These are phyloP conservation scores for Rhamphomyia laevipes DNA, from an alignment of 2,888 invertebrate species.

Conservation along the genomic window DNA sequence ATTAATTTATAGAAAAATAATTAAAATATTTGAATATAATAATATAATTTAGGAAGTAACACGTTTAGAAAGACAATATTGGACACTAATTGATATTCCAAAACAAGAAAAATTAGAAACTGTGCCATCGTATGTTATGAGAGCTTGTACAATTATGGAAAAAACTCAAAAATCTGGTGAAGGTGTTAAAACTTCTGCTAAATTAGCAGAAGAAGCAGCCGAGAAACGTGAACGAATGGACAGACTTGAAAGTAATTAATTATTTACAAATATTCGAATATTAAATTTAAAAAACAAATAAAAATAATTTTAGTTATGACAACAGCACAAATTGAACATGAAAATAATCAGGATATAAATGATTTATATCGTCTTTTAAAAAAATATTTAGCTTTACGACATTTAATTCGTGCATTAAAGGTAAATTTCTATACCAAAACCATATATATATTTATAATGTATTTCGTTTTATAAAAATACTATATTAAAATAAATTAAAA, in stretches of 20 bases:
- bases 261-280: not conserved
- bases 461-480: no score
- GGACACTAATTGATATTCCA: constrained; percentile 88
- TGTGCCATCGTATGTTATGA: constrained; percentile 79
- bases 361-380: constrained; percentile 84
- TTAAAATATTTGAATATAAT: no score
- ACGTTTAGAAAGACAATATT: constrained; percentile 82
- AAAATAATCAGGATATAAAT: constrained; percentile 89
- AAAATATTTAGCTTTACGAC: constrained; percentile 81
- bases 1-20: no score
- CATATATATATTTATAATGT: not conserved
- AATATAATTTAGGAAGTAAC: constrained; percentile 63
- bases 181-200: constrained; percentile 74
- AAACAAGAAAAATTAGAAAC: constrained; percentile 90
- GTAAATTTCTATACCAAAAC: constrained; percentile 35
- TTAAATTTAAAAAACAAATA: not conserved
- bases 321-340: constrained; percentile 80
- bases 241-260: constrained; percentile 64
- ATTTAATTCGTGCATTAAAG: constrained; percentile 78
- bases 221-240: constrained; percentile 75
- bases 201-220: constrained; percentile 76
- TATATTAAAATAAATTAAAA: not conserved
- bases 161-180: constrained; percentile 83
- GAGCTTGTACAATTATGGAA: constrained; percentile 85
- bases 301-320: constrained; percentile 65